phyloP scores from a whole-genome alignment of 2,888 invertebrate genomes.

The Petrolisthes manimaculis region DNA sequence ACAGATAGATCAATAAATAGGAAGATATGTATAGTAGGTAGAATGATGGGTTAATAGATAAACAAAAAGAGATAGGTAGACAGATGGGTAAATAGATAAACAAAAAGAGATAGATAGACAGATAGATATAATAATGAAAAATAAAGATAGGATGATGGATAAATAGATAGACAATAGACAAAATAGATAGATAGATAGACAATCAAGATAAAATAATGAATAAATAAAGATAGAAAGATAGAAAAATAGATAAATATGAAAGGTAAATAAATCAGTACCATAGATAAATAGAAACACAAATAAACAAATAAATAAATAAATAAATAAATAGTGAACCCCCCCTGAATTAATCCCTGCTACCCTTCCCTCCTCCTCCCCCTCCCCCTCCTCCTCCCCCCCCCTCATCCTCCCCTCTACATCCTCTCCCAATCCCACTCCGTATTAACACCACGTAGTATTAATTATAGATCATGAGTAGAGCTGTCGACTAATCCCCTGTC shows the following conservation, averaged over 20 bases:
- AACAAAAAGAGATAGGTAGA: neutral
- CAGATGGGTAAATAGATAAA: too few relatives aligned
- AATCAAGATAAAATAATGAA: neutral
- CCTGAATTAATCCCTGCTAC: neutral
- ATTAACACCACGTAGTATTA: neutral
- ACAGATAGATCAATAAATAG: too few relatives aligned
- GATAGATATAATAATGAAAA: neutral
- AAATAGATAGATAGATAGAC: neutral
- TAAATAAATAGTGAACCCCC: neutral
- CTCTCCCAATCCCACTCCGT: constrained; percentile 1
- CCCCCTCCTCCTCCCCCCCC: neutral
- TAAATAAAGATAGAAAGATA: neutral
- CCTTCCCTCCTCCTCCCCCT: neutral
- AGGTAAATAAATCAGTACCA: neutral
- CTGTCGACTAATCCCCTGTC: too few relatives aligned
- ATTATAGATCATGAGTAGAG: neutral
- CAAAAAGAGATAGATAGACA: neutral
- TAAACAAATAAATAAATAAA: neutral
- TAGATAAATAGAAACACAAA: neutral
- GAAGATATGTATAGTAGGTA: neutral
- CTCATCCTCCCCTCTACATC: neutral
- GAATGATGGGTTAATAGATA: neutral
- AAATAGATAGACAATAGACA: neutral
- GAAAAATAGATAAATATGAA: neutral
- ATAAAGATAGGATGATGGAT: neutral